Conservation (phyloP, 2,113 vertebrate species). For the Neofelis nebulosa region DNA sequence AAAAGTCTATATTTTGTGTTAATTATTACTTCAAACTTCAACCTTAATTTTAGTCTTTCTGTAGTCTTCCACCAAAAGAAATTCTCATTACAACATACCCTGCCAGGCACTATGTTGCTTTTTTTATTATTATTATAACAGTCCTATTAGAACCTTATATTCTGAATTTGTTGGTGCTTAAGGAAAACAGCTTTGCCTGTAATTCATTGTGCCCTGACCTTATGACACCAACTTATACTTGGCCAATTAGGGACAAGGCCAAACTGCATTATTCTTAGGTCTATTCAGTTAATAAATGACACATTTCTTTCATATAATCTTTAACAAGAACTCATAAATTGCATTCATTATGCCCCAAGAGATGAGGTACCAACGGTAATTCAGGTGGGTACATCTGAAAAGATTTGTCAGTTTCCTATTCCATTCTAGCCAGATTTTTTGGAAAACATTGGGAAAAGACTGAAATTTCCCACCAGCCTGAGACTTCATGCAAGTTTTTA, state of each 20-base stretch:
- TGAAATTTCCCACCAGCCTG: slow-evolving; percentile 94
- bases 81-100: not conserved
- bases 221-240: slow-evolving; percentile 39
- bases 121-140: no score
- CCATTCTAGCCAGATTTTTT: slow-evolving; percentile 93
- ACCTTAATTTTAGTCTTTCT: not conserved
- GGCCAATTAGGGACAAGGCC: slow-evolving; percentile 60
- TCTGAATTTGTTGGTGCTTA: slow-evolving; percentile 35
- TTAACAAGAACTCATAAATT: slow-evolving; percentile 95
- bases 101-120: not conserved
- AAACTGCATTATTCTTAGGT: slow-evolving; percentile 45
- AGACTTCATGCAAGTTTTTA: slow-evolving; percentile 94
- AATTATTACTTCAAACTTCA: not conserved
- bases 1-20: not conserved
- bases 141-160: slow-evolving; percentile 56
- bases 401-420: slow-evolving; percentile 91
- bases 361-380: slow-evolving; percentile 94
- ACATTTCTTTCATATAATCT: slow-evolving; percentile 86
- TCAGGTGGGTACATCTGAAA: slow-evolving; percentile 94
- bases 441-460: slow-evolving; percentile 89
- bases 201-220: slow-evolving; percentile 52
- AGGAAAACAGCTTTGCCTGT: slow-evolving; percentile 54
- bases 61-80: not conserved
- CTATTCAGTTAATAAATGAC: slow-evolving; percentile 36
- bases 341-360: slow-evolving; percentile 98